phyloP scores from a whole-genome alignment of 2,797 vertebrate genomes.

The Aeoliscus strigatus region DNA sequence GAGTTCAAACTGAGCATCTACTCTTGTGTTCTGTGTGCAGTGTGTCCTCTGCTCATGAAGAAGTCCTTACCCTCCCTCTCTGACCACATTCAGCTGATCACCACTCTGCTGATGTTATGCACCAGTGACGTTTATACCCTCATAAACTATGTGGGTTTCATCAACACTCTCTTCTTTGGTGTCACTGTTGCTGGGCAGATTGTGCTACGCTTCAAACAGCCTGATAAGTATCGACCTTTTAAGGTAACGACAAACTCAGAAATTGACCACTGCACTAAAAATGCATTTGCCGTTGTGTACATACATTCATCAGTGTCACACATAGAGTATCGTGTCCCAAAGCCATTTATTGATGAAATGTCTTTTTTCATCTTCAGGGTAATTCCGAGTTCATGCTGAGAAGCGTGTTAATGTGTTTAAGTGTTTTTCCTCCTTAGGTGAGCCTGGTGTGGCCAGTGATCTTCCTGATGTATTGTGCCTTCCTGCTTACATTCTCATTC shows the following conservation, averaged over 20 bases:
- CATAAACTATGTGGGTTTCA: constrained; percentile 94
- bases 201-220: constrained; percentile 82
- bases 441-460: constrained; percentile 82
- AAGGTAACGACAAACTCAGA: constrained; percentile 74
- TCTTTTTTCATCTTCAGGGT: not conserved
- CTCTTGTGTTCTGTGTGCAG: not conserved
- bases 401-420: not conserved
- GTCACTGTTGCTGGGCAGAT: constrained; percentile 85
- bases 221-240: constrained; percentile 81
- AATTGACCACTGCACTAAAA: too few relatives aligned
- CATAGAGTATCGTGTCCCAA: not conserved
- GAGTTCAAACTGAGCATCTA: constrained; percentile 36
- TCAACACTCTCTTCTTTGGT: constrained; percentile 94
- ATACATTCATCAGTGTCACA: not conserved
- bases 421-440: constrained; percentile 59
- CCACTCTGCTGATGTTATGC: constrained; percentile 90
- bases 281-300: not conserved
- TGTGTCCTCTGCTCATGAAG: not conserved
- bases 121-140: constrained; percentile 94
- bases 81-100: constrained; percentile 40
- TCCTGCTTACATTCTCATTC: constrained; percentile 83
- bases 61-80: not conserved
- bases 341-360: not conserved
- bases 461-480: constrained; percentile 87
- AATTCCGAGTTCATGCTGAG: not conserved